Percentiles rank a stretch among this genome's conserved stretches.
These are phyloP conservation scores for Phoxinus dragarum DNA, from an alignment of 2,797 vertebrate species.

Conservation along the genomic window DNA sequence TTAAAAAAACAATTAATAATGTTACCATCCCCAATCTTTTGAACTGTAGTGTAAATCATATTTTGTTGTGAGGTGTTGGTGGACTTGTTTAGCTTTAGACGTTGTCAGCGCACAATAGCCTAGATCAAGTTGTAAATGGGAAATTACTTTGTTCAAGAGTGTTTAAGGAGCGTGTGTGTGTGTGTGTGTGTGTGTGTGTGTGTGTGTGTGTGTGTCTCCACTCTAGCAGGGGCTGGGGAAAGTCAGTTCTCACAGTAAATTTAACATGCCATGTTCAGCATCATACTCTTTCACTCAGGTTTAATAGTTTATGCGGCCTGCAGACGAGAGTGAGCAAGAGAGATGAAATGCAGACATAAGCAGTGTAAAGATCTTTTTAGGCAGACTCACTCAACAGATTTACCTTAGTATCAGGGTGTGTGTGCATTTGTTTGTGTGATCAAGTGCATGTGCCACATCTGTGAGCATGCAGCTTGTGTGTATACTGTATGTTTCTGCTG, in stretches of 20 bases:
- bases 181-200: conserved; percentile 23
- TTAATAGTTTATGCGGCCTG: conserved; percentile 61
- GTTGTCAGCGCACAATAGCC: not conserved
- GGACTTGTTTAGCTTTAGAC: not conserved
- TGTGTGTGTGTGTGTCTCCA: conserved; percentile 32
- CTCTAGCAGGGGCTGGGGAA: conserved; percentile 37
- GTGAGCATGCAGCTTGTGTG: conserved; percentile 51
- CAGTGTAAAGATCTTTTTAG: conserved; percentile 24
- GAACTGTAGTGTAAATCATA: not conserved
- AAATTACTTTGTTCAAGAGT: not conserved
- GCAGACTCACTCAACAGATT: conserved; percentile 26
- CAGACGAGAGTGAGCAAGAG: not conserved
- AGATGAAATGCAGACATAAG: conserved; percentile 29
- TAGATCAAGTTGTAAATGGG: not conserved
- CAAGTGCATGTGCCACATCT: conserved; percentile 60
- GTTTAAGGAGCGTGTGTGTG: not conserved
- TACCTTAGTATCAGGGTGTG: conserved; percentile 32
- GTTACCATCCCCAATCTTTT: not conserved
- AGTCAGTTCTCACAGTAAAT: conserved; percentile 62
- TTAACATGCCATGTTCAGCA: conserved; percentile 62
- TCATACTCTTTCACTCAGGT: conserved; percentile 54
- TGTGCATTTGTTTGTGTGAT: conserved; percentile 36
- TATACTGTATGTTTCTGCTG: conserved; percentile 27
- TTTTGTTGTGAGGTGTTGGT: not conserved
- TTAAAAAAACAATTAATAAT: not conserved